Evolutionary conservation across 2,797 vertebrate species (phyloP).

Genomic region (Gymnoscopelus braueri): DNA sequence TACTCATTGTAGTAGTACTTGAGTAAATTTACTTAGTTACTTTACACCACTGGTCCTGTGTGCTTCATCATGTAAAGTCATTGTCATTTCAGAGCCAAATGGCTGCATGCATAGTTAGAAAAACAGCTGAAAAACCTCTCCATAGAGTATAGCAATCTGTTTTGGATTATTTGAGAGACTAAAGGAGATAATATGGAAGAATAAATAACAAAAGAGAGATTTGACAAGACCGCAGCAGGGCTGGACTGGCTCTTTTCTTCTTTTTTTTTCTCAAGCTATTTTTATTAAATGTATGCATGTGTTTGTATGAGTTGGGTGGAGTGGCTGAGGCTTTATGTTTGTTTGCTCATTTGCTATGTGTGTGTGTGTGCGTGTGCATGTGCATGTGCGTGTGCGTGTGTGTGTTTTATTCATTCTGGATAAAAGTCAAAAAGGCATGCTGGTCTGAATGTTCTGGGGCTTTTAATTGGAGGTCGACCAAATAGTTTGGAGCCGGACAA

Average conservation of each 20-base stretch:
- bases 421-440: not conserved
- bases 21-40: too few relatives aligned
- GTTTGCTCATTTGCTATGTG: not conserved
- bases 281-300: not conserved
- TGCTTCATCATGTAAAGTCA: not conserved
- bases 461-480: too few relatives aligned
- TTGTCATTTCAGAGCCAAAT: not conserved
- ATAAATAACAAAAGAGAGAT: not conserved
- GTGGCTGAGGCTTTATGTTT: not conserved
- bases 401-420: not conserved
- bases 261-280: not conserved
- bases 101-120: not conserved
- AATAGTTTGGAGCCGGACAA: too few relatives aligned
- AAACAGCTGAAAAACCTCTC: too few relatives aligned
- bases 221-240: not conserved
- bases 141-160: too few relatives aligned
- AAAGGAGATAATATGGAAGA: not conserved
- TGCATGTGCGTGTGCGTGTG: not conserved
- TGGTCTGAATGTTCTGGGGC: not conserved
- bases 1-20: too few relatives aligned
- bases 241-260: not conserved
- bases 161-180: not conserved
- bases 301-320: not conserved
- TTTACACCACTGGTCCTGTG: not conserved
- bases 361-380: not conserved